Conservation (phyloP, 2,113 vertebrate species). For the Dinomys branickii region DNA sequence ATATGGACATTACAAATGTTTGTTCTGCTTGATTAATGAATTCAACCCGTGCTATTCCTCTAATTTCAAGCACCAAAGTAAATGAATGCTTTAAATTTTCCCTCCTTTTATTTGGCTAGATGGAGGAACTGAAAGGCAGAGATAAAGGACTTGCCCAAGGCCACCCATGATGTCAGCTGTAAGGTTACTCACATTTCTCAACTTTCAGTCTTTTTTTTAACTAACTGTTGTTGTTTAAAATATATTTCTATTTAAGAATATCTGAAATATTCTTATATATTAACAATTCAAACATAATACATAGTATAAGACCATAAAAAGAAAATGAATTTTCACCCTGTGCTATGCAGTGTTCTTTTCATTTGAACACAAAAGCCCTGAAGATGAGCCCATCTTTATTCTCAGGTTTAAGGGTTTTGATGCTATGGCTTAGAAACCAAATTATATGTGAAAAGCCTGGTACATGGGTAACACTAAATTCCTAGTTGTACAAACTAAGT, state of each 20-base stretch:
- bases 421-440: constrained; percentile 28
- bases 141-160: constrained; percentile 47
- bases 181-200: not conserved
- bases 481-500: not conserved
- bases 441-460: not conserved
- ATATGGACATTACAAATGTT: not conserved
- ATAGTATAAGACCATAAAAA: constrained; percentile 8
- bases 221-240: not conserved
- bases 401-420: not conserved
- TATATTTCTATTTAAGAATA: constrained; percentile 33
- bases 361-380: not conserved
- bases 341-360: not conserved
- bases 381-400: constrained; percentile 23
- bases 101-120: constrained; percentile 1
- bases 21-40: not conserved
- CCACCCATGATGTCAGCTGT: not conserved
- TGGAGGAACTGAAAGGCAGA: not conserved
- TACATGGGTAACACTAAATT: not conserved
- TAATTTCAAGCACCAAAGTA: constrained; percentile 15
- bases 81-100: not conserved
- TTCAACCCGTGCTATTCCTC: not conserved
- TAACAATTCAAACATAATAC: not conserved
- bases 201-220: constrained; percentile 33
- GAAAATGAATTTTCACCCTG: not conserved
- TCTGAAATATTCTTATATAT: not conserved